These are phyloP conservation scores for Bergia sp. DNA, from an alignment of 92 coral and sea anemone genomes.

Conservation along the genomic window DNA sequence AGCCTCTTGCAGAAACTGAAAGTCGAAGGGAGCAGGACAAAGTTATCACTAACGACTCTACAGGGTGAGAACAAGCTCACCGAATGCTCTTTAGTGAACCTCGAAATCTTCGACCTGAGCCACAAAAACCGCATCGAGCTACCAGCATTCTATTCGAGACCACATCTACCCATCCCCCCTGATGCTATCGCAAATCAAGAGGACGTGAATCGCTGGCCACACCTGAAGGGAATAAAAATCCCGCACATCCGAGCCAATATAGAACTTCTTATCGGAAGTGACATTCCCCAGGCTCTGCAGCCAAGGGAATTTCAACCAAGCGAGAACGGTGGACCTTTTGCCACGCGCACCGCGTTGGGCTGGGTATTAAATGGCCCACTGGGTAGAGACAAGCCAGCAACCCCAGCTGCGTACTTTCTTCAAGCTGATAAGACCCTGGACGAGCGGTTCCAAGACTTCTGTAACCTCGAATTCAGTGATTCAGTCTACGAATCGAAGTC, in stretches of 20 bases:
- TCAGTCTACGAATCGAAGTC: not conserved
- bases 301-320: conserved; percentile 4
- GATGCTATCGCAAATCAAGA: conserved; percentile 20
- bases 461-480: too few relatives aligned
- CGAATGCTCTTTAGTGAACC: conserved; percentile 26
- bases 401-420: too few relatives aligned
- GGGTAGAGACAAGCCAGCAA: not conserved
- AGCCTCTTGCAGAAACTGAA: not conserved
- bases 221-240: conserved; percentile 22
- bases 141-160: not conserved
- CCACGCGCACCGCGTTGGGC: not conserved
- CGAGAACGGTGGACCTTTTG: conserved; percentile 31
- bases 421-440: too few relatives aligned
- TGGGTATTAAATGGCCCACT: not conserved
- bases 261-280: conserved; percentile 33
- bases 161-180: conserved; percentile 21
- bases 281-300: conserved; percentile 26
- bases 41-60: conserved; percentile 16
- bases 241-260: not conserved
- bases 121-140: not conserved
- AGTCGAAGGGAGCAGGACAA: not conserved
- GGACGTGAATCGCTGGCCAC: conserved; percentile 40
- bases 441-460: too few relatives aligned
- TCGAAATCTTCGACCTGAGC: conserved; percentile 22
- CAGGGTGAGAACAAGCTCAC: conserved; percentile 7